These are phyloP conservation scores for Agrotis exclamationis DNA, from an alignment of 2,888 invertebrate species.

Conservation along the genomic window DNA sequence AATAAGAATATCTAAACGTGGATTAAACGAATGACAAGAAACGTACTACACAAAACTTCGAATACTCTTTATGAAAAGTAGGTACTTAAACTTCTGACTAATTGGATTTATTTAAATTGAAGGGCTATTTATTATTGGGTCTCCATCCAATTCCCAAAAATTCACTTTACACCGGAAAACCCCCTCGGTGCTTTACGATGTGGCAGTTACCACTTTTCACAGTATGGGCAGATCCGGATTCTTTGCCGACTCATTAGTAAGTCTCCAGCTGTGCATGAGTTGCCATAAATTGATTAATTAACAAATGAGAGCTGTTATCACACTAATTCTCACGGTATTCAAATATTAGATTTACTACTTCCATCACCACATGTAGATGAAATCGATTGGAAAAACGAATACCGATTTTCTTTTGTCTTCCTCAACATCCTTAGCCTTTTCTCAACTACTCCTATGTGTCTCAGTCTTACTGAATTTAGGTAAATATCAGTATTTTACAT, in stretches of 20 bases:
- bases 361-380: background rate
- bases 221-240: background rate
- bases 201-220: background rate
- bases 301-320: background rate
- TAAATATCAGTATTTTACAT: no score
- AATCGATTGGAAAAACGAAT: background rate
- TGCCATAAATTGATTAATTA: background rate
- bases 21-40: no score
- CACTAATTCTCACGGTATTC: no score
- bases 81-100: no score
- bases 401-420: background rate
- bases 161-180: background rate
- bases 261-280: conserved; percentile 6
- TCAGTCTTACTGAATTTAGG: no score
- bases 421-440: no score
- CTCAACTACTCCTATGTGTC: no score
- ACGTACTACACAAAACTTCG: no score
- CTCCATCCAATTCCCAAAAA: background rate
- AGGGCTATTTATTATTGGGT: background rate
- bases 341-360: background rate
- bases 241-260: conserved; percentile 12
- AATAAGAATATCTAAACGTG: no score
- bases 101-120: background rate
- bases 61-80: no score
- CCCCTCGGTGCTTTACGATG: no score